Conservation (phyloP, 2,888 invertebrate genomes). For the Polydrusus cervinus region DNA sequence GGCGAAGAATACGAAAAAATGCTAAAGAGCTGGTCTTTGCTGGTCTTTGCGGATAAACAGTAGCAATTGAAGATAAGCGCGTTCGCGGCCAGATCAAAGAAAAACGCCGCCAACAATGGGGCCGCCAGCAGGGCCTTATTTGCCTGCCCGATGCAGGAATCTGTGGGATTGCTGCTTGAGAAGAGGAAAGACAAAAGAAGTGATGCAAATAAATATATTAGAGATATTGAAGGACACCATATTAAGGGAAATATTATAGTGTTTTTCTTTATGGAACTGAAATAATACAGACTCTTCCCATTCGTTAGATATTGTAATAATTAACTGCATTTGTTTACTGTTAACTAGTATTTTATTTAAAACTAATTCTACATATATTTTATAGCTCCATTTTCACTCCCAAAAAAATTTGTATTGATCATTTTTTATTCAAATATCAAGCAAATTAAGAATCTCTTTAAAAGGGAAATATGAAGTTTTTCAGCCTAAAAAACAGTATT, state of each 20-base stretch:
- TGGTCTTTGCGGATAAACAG: constrained; percentile 64
- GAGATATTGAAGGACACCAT: constrained; percentile 11
- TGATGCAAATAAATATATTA: constrained; percentile 32
- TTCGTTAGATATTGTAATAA: too few species aligned
- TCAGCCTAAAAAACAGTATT: too few species aligned
- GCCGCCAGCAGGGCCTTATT: constrained; percentile 54
- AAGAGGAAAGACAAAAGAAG: constrained; percentile 34
- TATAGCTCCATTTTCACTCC: too few species aligned
- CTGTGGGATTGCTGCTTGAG: constrained; percentile 41
- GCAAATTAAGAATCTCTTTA: too few species aligned
- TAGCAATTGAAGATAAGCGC: constrained; percentile 68
- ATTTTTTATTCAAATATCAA: too few species aligned
- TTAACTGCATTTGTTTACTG: too few species aligned
- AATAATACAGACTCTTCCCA: too few species aligned
- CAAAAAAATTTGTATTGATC: too few species aligned
- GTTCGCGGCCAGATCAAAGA: constrained; percentile 65
- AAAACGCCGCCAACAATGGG: constrained; percentile 58
- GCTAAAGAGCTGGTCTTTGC: constrained; percentile 59
- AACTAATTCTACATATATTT: too few species aligned
- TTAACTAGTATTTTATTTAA: too few species aligned
- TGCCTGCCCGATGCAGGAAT: constrained; percentile 54
- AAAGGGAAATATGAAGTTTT: too few species aligned
- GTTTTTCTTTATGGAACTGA: too few species aligned
- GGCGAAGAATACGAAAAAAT: constrained; percentile 51
- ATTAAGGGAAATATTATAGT: neutral